phyloP scores from a whole-genome alignment of 2,888 invertebrate genomes.

The Drosophila tripunctata region DNA sequence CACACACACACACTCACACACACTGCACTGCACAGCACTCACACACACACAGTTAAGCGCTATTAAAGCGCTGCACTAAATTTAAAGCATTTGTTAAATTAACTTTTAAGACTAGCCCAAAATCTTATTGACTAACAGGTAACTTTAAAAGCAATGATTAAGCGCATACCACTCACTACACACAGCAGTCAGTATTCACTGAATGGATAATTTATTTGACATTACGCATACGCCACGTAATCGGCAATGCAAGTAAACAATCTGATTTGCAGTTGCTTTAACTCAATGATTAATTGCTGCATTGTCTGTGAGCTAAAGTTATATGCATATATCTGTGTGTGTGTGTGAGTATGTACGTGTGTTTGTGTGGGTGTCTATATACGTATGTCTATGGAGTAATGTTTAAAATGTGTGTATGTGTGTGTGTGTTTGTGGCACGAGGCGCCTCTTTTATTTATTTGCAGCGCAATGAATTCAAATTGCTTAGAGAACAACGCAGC shows the following conservation, averaged over 20 bases:
- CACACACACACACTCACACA: conserved; percentile 1
- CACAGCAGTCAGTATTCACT: conserved; percentile 24
- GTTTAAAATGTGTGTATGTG: not conserved
- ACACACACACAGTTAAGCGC: not conserved
- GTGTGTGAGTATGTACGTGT: conserved; percentile 3
- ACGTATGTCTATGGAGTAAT: conserved; percentile 9
- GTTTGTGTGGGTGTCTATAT: not conserved
- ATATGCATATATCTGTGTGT: not conserved
- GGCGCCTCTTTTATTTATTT: conserved; percentile 66
- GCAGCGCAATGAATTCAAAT: conserved; percentile 58
- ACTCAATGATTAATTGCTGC: conserved; percentile 72
- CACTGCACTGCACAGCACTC: no score
- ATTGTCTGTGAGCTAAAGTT: conserved; percentile 7
- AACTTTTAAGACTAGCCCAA: conserved; percentile 41
- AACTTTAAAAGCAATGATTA: conserved; percentile 12
- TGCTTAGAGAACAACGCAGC: conserved; percentile 27
- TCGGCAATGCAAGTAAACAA: conserved; percentile 56
- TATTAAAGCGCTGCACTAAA: not conserved
- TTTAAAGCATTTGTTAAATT: conserved; percentile 14
- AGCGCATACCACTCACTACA: conserved; percentile 11
- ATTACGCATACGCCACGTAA: conserved; percentile 73
- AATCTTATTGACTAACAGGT: conserved; percentile 20
- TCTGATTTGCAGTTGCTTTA: conserved; percentile 63
- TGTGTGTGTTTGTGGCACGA: conserved; percentile 10
- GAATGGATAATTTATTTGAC: conserved; percentile 71